Conservation (phyloP, 2,797 vertebrate species). For the Sebastes baramenuke region DNA sequence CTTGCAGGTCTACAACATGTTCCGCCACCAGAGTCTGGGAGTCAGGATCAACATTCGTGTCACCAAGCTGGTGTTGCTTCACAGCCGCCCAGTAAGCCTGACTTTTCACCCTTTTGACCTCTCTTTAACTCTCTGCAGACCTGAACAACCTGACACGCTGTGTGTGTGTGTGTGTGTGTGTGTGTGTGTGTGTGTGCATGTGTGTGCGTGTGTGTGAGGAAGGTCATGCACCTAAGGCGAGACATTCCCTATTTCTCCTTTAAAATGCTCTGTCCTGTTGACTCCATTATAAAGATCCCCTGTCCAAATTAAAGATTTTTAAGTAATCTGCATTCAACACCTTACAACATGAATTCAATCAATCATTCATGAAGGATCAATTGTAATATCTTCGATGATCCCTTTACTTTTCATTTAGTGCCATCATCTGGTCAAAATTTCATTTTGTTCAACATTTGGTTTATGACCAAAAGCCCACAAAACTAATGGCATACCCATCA, state of each 20-base stretch:
- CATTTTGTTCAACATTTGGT: not conserved
- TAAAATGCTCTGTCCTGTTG: not conserved
- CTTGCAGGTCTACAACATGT: constrained; percentile 96
- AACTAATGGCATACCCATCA: not conserved
- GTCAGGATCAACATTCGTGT: constrained; percentile 92
- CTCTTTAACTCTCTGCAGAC: no score
- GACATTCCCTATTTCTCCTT: constrained; percentile 8
- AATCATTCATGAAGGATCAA: no score
- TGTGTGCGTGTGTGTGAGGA: no score
- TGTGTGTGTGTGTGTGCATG: no score
- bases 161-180: no score
- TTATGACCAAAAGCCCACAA: not conserved
- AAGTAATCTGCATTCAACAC: not conserved
- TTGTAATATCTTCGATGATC: no score
- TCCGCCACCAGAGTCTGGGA: constrained; percentile 93
- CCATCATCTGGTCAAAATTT: no score
- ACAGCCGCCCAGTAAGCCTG: constrained; percentile 89
- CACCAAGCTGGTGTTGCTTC: constrained; percentile 92
- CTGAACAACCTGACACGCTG: no score
- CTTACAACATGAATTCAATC: not conserved
- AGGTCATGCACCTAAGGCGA: no score
- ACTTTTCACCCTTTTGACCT: no score
- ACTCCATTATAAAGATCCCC: not conserved
- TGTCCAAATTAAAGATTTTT: not conserved
- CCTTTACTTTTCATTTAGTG: no score